Base-by-base conservation (phyloP, 2,888 invertebrate species). In the Megalurothrips usitatus region DNA sequence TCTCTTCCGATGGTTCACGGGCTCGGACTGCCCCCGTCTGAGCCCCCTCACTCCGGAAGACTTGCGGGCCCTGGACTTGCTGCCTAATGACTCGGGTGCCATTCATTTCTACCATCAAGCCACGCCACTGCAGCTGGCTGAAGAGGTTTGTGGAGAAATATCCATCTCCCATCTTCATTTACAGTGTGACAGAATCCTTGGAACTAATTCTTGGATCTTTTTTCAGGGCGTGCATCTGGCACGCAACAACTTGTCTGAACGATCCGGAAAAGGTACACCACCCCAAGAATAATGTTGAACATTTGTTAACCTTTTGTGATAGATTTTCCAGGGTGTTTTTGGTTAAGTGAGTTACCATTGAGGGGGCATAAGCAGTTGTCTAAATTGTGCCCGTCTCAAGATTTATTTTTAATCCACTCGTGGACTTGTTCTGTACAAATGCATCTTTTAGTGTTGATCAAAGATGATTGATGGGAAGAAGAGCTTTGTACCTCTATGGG, bases 41-140 rank as follows among this genome's bases (percentile, higher is more conserved):
- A 68, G 81, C 3, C 84, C 84, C 12, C 82, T 84, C 14, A 83
- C 82, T 48, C 82, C 81, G 2, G 68, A 79, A 48, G 84, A 84
- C 79, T 68, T 81, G 26, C 81, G 82, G 12, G 82, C 81, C 12
- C 79, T 84, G 80, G 82, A 83, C 48, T 84, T 84, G 84, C 82
- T 84, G 47, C 84, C 84, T n/a, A 81, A 82, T 58, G 82, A 83
- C 75, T 81, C 84, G 3, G 83, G 83, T 43, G 83, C 83, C 52
- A 84, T 83, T 63, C 84, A 84, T 81, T 83, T 84, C 82, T 85
- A 85, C 81, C 85, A 85, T 78, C 83, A 84, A 79, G 83, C 83
- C 47, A 84, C 85, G n/a, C 85, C 85, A 43, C 81, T 85, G 26
- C 84, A 84, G 81, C 68, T 83, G 23, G 84, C 84, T n/a, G 81